A percentile compares a stretch with the other conserved stretches of the same genome.
phyloP scores from a whole-genome alignment of 2,113 vertebrate genomes.

The Cricetomys ansorgei region DNA sequence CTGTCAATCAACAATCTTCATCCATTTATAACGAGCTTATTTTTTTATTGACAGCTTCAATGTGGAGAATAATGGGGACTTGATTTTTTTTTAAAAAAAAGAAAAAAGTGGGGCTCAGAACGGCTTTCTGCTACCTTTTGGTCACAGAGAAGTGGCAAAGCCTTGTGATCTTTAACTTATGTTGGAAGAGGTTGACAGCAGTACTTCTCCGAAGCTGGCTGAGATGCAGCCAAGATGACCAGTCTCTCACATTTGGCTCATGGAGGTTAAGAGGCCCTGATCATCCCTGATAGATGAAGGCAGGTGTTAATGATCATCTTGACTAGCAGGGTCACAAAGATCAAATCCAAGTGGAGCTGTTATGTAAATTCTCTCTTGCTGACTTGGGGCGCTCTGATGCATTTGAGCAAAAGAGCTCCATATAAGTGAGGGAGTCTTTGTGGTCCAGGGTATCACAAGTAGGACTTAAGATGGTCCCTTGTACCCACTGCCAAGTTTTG shows the following conservation, averaged over 20 bases:
- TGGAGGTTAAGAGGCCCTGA: background rate
- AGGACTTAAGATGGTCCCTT: background rate
- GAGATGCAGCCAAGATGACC: background rate
- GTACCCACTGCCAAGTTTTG: background rate
- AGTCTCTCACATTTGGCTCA: background rate
- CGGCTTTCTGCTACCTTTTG: conserved; percentile 69
- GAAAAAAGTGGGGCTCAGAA: conserved; percentile 66
- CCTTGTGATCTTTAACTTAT: conserved; percentile 53
- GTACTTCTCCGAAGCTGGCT: conserved; percentile 46
- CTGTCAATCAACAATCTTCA: conserved; percentile 81
- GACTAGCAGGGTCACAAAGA: background rate
- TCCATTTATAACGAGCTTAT: conserved; percentile 75
- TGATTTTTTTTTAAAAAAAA: conserved; percentile 34
- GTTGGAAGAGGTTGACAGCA: conserved; percentile 45
- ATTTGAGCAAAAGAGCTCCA: background rate
- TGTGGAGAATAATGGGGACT: conserved; percentile 70
- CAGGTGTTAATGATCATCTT: background rate
- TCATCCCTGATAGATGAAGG: background rate
- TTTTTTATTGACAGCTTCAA: conserved; percentile 69
- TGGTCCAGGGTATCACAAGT: background rate
- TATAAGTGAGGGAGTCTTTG: background rate
- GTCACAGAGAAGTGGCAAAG: conserved; percentile 42
- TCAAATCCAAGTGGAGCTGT: background rate
- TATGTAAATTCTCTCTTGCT: background rate
- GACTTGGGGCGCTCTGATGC: background rate